Base-by-base conservation (phyloP, 2,888 invertebrate species). In the Aricia artaxerxes region DNA sequence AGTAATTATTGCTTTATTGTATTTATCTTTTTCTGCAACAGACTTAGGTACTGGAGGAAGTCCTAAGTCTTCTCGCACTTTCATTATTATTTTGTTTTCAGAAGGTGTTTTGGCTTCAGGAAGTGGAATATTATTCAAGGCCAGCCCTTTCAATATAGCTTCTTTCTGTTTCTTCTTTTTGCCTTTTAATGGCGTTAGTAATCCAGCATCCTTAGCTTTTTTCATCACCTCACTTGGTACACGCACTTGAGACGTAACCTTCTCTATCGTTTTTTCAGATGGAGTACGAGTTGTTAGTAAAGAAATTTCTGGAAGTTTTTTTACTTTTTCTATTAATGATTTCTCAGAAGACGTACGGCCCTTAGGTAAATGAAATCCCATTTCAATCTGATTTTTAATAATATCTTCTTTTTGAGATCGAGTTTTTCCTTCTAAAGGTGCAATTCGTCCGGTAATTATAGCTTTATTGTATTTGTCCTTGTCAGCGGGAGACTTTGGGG, bases 341-440 rank as follows among this genome's bases (percentile, higher is more conserved):
- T 80, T 80, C 72, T 82, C 82, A 38, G 82, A 82, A 16, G 81
- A 57, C 2, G 81, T 82, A 5, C 82, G 81, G 9, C 80, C 82
- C 31, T 79, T 79, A 11, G 84, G 81, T 40, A 84, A 57, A 4
- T 61, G 13, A 24, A 82, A 24, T 13, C 82, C 82, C 78, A 80
- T 81, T 79, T 79, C 49, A 35, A 79, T 81, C 57, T 80, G 81
- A 7, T 80, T 80, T 4, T 40, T 44, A 35, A 82, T 73, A 35
- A 82, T 82, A 57, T 82, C 83, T 78, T 83, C 82, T 79, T 84
- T 85, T 79, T 84, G 82, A 16, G 83, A 80, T 4, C 81, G 79
- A 1, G 85, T 79, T 81, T 87, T 86, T 0, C 86, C 88, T 83
- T 86, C 87, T 78, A 88, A 81, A 0, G 88, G 88, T 4, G 83